phyloP scores from a whole-genome alignment of 2,113 vertebrate species.

The Perca fluviatilis region DNA sequence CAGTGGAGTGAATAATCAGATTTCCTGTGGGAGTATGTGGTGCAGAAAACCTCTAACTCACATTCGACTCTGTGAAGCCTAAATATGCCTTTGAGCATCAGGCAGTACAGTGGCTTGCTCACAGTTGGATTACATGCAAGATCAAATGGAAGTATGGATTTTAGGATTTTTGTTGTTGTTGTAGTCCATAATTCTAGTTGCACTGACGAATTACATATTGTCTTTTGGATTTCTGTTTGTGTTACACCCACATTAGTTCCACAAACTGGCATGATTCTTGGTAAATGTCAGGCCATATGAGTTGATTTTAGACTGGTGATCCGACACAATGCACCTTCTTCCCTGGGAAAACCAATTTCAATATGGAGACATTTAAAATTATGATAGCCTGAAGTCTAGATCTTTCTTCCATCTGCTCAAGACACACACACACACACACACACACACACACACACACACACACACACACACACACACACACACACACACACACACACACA shows the following conservation, averaged over 20 bases:
- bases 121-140: conserved; percentile 22
- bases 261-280: not conserved
- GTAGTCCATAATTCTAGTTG: not conserved
- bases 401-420: conserved; percentile 24
- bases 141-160: conserved; percentile 50
- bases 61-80: conserved; percentile 38
- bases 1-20: not conserved
- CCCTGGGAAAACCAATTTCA: conserved; percentile 6
- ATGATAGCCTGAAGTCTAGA: conserved; percentile 21
- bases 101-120: conserved; percentile 11
- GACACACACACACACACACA: not conserved
- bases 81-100: conserved; percentile 30
- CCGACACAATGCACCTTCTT: not conserved
- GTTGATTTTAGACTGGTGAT: not conserved
- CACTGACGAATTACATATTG: not conserved
- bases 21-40: not conserved
- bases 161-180: conserved; percentile 1
- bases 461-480: too few relatives aligned
- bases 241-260: not conserved
- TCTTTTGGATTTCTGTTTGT: conserved; percentile 1
- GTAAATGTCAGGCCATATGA: not conserved
- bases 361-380: conserved; percentile 24
- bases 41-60: conserved; percentile 19
- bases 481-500: too few relatives aligned
- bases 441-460: not conserved